Base-by-base conservation (phyloP, 53 echinoderm and acorn worm genomes). In the Hippasteria phrygiana region DNA sequence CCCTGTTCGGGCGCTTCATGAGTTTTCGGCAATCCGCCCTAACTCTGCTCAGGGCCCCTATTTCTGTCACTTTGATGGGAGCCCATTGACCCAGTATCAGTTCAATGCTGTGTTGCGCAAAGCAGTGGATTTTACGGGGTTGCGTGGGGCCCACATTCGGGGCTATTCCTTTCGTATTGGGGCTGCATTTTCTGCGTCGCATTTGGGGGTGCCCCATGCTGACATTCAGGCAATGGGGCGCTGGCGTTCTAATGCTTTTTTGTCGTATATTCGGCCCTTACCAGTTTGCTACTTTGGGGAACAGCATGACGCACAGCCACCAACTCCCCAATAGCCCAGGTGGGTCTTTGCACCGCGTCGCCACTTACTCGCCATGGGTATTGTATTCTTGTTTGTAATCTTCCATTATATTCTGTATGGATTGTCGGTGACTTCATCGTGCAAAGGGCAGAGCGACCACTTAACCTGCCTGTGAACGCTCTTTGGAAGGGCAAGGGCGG, bases 371-470 rank as follows among this genome's bases (percentile, higher is more conserved):
- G n/a, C n/a, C n/a, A n/a, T n/a, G n/a, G n/a, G n/a, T n/a, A n/a
- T n/a, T n/a, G n/a, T n/a, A n/a, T n/a, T n/a, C n/a, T 59, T 59
- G 10, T 24, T 59, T 59, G 17, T 27, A 27, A 32, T 20, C 34
- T 42, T 2, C 32, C 55, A 42, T 16, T 18, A 74, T 43, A 34
- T 74, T 4, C 16, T 6, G 34, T 51, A 18, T 77, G 77, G 77
- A 77, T 77, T 11, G 36, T 77, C 32, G 77, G 77, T 22, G 77
- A 77, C 38, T 77, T 55, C 36, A 22, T 53, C 33, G 55, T 77
- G 17, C 18, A 27, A 42, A 3, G 77, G 55, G 77, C 77, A 4
- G 26, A 55, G 54, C 55, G 31, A 13, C 27, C 77, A 1, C 29
- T 75, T 54, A 34, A 43, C 35, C 17, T 77, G 6, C 22, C 77